Base-by-base conservation (phyloP, 2,888 invertebrate genomes). In the Tenthredo scrophulariae region DNA sequence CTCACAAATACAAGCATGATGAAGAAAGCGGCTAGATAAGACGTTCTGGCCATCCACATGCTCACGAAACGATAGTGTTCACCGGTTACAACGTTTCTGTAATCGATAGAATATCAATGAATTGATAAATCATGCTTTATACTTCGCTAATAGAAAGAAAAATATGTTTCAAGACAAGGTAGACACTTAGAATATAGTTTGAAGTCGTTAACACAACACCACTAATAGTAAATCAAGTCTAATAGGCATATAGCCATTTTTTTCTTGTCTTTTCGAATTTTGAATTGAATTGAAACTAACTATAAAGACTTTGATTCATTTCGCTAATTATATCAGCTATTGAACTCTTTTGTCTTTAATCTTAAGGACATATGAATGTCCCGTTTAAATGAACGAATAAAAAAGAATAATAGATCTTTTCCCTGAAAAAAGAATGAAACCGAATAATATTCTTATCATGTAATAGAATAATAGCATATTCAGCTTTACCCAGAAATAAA, bases 1-100 rank as follows among this genome's bases (percentile, higher is more conserved):
- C 99, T 98, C 95, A 99, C 99, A 95, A 99, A 99, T 18, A 99
- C 96, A 26, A 99, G 95, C 99, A 99, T 99, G 86, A 99, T 98
- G 94, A 98, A 97, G 92, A 98, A 97, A 0, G 99, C 99, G 13
- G 98, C 98, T 82, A 99, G 95, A 93, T 99, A 99, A 0, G 98
- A 98, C 87, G 97, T 97, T 91, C 98, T 96, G 0, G 98, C 97
- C 94, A 98, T 98, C 97, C 98, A 97, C 97, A 98, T 97, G 89
- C 97, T 98, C 80, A 99, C 99, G 94, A 99, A 99, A 86, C 99
- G 97, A 93, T 98, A 99, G 93, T 99, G 99, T 92, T 99, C 99
- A 18, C 99, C 99, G 18, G 99, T 99, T 85, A 99, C 97, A 75
- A 99, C 98, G 94, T 99, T 99, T 90, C 99, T 98, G 93, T 6